Evolutionary conservation across 2,888 invertebrate species (phyloP), one percentile per base, ranked within the genome.

Genomic region (Rhopalosiphum nymphaeae): DNA sequence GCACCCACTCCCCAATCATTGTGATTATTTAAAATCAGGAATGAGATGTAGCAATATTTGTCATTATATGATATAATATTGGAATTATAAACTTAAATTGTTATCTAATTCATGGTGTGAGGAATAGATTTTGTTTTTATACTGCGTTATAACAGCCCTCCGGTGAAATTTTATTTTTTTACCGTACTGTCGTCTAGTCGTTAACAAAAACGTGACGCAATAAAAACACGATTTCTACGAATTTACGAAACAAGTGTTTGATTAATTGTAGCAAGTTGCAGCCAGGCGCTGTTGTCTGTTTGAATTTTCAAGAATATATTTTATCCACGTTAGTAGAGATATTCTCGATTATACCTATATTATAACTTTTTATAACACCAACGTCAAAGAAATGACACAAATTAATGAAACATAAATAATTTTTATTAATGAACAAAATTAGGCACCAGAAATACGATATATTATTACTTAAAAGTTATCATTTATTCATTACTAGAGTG

Each of bases 191-290:
- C 13, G 67, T 67, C 67, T 67, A 67, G 5, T 67, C 67, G 67
- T 67, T 67, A 67, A 67, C 36, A 36, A 67, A 67, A 67, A 67
- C 67, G 67, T 67, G n/a, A 67, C 67, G n/a, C n/a, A 67, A 67
- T 36, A 36, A 67, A 67, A 67, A 36, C 67, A 67, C 67, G n/a
- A 67, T n/a, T 67, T 67, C 67, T 36, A 36, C n/a, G 67, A 67
- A 36, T 67, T 67, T 67, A 67, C 7, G 67, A 67, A 36, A 67
- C 7, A 21, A 67, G n/a, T 36, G 78, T 78, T 78, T 78, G 36
- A 78, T 78, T 78, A 36, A 21, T 78, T 36, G 78, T 78, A 78
- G 36, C 7, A 67, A 78, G 21, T 36, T 78, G 78, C 36, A 78
- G 36, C n/a, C 67, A 67, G n/a, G 67, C 67, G n/a, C 67, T 67